Evolutionary conservation across 1,140 invertebrate genomes (phyloP).

Genomic region (Drosophila albomicans): DNA sequence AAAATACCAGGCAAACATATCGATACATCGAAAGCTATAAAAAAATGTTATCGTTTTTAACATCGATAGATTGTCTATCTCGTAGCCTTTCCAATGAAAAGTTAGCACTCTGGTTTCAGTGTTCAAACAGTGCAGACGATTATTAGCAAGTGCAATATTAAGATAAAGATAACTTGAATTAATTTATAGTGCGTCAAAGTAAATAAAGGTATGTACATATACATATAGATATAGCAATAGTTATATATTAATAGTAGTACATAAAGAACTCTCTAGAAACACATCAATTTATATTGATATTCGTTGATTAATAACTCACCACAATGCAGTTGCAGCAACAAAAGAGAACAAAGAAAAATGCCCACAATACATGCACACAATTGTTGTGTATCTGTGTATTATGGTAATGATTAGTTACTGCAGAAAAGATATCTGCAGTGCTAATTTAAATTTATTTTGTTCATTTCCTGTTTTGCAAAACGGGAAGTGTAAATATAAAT

Average conservation of each 20-base stretch:
- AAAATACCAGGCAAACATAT: not conserved
- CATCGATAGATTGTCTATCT: not conserved
- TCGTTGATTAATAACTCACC: not conserved
- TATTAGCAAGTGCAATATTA: not conserved
- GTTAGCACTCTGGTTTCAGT: slow-evolving; percentile 16
- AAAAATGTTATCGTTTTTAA: too few species aligned
- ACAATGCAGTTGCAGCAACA: not conserved
- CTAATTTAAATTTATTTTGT: too few species aligned
- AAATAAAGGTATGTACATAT: slow-evolving; percentile 32
- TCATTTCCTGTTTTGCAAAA: too few species aligned
- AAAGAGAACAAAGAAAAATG: slow-evolving; percentile 6
- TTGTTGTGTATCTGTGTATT: not conserved
- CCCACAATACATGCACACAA: not conserved
- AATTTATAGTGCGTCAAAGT: slow-evolving; percentile 9
- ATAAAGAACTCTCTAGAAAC: not conserved
- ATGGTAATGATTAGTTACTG: not conserved
- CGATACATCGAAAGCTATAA: too few species aligned
- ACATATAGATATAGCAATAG: not conserved
- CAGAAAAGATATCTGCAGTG: not conserved
- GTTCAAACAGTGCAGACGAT: slow-evolving; percentile 25
- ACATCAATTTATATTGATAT: not conserved
- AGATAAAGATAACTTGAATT: slow-evolving; percentile 1
- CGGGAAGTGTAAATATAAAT: not conserved
- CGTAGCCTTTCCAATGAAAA: too few species aligned
- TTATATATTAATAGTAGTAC: not conserved